Conservation (phyloP, 2,113 vertebrate species). For the Oxygymnocypris stewartii region DNA sequence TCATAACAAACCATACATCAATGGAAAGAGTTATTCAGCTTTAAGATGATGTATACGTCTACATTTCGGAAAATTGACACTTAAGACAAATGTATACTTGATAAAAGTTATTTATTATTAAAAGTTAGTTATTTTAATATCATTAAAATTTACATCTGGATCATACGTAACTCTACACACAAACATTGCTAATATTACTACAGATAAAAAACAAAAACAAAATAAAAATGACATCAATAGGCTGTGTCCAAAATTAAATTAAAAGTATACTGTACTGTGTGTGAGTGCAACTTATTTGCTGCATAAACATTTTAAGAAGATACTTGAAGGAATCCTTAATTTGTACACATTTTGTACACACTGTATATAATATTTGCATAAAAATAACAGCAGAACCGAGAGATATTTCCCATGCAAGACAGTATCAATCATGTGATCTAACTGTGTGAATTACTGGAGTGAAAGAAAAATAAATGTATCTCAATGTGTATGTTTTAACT, state of each 20-base stretch:
- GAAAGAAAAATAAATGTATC: too few species aligned
- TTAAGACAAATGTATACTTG: too few species aligned
- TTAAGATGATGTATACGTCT: too few species aligned
- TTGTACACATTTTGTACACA: background rate
- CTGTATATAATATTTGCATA: background rate
- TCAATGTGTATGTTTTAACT: too few species aligned
- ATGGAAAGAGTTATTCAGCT: too few species aligned
- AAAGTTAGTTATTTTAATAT: too few species aligned
- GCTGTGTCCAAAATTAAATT: background rate
- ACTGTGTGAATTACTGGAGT: too few species aligned
- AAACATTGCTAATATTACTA: background rate
- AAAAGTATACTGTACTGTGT: background rate
- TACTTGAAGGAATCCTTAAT: background rate
- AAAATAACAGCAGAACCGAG: background rate
- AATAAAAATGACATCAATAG: too few species aligned
- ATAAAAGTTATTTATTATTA: background rate
- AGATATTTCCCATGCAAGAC: conserved; percentile 4
- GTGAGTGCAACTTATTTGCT: background rate
- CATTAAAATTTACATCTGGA: background rate
- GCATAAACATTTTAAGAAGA: background rate
- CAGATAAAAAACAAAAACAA: background rate
- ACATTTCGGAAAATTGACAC: too few species aligned
- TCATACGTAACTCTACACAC: background rate
- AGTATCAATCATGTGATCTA: background rate
- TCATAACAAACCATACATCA: too few species aligned